phyloP scores from a whole-genome alignment of 2,113 vertebrate genomes.

The Falcunculus frontatus region DNA sequence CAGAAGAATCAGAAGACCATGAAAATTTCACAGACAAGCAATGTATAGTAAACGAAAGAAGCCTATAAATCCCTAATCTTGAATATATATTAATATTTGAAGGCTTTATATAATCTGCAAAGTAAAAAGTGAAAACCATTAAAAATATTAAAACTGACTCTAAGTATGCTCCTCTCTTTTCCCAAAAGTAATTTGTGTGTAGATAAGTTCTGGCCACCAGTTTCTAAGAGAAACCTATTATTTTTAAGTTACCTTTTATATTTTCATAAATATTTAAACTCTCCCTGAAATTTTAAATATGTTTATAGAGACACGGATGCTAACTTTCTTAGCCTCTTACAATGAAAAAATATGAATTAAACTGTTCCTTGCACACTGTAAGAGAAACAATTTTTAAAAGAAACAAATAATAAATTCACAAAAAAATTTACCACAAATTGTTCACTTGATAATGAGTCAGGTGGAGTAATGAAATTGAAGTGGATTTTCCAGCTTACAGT shows the following conservation, averaged over 20 bases:
- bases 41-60: constrained; percentile 10
- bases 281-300: constrained; percentile 42
- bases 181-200: constrained; percentile 43
- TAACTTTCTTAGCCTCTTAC: background rate
- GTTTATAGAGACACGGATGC: background rate
- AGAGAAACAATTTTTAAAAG: background rate
- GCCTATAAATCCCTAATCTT: constrained; percentile 46
- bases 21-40: constrained; percentile 30
- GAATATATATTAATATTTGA: constrained; percentile 58
- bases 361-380: background rate
- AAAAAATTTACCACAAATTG: background rate
- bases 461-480: background rate
- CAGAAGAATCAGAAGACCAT: constrained; percentile 31
- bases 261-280: constrained; percentile 42
- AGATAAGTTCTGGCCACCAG: constrained; percentile 29
- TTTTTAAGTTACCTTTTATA: constrained; percentile 48
- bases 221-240: constrained; percentile 54
- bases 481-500: background rate
- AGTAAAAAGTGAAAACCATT: constrained; percentile 59
- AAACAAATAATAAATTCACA: background rate
- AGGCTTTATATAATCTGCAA: constrained; percentile 50
- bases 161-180: constrained; percentile 22
- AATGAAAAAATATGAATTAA: background rate
- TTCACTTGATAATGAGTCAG: background rate
- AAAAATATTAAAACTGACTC: constrained; percentile 67